These are phyloP conservation scores for Megalops cyprinoides DNA, from an alignment of 2,797 vertebrate genomes.

Conservation along the genomic window DNA sequence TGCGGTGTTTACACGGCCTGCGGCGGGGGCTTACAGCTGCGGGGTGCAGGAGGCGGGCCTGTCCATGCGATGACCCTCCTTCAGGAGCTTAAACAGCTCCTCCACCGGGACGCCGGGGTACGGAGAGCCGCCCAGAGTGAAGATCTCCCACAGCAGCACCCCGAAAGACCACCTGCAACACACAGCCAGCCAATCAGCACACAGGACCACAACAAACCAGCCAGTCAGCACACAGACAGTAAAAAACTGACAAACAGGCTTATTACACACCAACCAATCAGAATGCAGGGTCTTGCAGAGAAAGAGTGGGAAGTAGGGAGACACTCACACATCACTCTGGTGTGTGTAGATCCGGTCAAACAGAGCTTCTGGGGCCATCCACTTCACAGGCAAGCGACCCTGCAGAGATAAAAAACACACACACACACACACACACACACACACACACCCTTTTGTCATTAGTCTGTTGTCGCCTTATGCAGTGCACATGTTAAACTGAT, in stretches of 20 bases:
- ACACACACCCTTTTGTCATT: slow-evolving; percentile 4
- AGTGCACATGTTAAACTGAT: background rate
- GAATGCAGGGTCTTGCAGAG: too few species aligned
- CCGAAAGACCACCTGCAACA: slow-evolving; percentile 90
- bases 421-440: background rate
- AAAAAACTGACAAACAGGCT: background rate
- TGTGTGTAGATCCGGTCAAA: slow-evolving; percentile 93
- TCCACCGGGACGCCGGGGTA: slow-evolving; percentile 91
- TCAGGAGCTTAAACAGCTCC: slow-evolving; percentile 93
- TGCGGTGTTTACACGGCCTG: background rate
- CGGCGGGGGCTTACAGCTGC: slow-evolving; percentile 81
- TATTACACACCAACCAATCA: background rate
- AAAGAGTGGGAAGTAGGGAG: background rate
- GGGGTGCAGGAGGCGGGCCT: slow-evolving; percentile 87
- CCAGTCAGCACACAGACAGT: background rate
- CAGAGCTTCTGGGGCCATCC: slow-evolving; percentile 93
- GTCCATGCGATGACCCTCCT: slow-evolving; percentile 94
- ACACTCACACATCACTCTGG: slow-evolving; percentile 93
- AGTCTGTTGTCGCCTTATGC: background rate
- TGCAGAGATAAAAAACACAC: slow-evolving; percentile 46
- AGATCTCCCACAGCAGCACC: slow-evolving; percentile 92
- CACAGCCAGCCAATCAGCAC: background rate
- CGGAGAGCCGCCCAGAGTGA: slow-evolving; percentile 89
- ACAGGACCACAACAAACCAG: background rate
- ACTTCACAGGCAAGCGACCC: slow-evolving; percentile 92